Percentiles rank a stretch among this genome's conserved stretches.
Conservation (phyloP, 1,140 invertebrate species). For the Nylanderia fulva region DNA sequence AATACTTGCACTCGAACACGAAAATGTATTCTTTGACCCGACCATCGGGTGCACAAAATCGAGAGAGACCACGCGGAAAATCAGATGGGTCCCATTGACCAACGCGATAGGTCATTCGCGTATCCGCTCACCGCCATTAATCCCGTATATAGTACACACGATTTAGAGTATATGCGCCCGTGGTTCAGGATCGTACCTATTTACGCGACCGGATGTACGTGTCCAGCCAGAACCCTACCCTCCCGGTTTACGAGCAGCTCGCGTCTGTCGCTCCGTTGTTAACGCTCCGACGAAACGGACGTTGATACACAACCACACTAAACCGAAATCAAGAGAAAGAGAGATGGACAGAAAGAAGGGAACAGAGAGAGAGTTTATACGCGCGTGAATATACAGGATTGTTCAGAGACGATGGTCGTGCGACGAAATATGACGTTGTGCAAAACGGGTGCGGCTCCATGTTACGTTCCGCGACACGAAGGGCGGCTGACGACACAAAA, state of each 20-base stretch:
- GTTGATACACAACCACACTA: conserved; percentile 33
- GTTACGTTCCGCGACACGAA: conserved; percentile 30
- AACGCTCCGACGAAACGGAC: conserved; percentile 37
- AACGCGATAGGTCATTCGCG: conserved; percentile 39
- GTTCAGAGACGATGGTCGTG: conserved; percentile 6
- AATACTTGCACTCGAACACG: not conserved
- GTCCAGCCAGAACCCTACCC: not conserved
- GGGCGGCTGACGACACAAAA: conserved; percentile 23
- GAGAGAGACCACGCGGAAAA: conserved; percentile 34
- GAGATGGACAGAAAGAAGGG: not conserved
- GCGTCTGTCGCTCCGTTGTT: conserved; percentile 40
- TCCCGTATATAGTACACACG: not conserved
- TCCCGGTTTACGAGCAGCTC: conserved; percentile 43
- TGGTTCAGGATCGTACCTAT: not conserved
- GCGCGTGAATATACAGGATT: conserved; percentile 1
- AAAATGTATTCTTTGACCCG: conserved; percentile 5
- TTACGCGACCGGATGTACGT: conserved; percentile 1
- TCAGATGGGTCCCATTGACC: conserved; percentile 34
- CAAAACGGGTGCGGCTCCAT: conserved; percentile 14
- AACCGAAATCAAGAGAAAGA: conserved; percentile 25
- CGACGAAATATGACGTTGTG: conserved; percentile 45
- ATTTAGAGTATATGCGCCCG: conserved; percentile 10
- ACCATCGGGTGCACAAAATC: conserved; percentile 3
- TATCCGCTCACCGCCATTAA: conserved; percentile 37
- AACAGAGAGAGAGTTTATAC: not conserved